phyloP scores from a whole-genome alignment of 2,888 invertebrate species.

The Parasteatoda lunata region DNA sequence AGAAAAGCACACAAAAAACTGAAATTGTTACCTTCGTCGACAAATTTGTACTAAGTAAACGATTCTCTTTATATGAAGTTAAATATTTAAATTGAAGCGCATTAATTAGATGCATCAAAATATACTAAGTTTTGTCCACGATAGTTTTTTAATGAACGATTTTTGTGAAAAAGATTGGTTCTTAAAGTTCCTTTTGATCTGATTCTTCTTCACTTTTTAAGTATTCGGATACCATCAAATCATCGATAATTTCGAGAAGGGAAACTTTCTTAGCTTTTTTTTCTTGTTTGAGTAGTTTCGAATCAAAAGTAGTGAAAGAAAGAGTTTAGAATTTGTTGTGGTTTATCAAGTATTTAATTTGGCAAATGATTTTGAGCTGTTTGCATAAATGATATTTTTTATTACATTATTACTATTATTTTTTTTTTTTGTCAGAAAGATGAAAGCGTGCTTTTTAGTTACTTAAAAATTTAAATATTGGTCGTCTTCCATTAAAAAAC shows the following conservation, averaged over 20 bases:
- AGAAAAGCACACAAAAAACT: conserved; percentile 5
- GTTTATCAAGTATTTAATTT: no score
- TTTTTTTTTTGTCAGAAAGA: no score
- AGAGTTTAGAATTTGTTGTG: background rate
- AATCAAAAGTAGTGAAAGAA: background rate
- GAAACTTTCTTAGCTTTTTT: background rate
- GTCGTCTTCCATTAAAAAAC: no score
- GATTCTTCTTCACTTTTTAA: conserved; percentile 37
- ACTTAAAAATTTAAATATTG: no score
- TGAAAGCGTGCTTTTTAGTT: no score
- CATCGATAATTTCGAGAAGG: background rate
- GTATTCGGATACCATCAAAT: background rate
- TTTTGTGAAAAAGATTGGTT: conserved; percentile 33
- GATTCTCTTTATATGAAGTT: conserved; percentile 65
- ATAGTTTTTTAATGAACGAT: conserved; percentile 64
- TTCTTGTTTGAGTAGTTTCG: no score
- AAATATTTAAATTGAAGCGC: conserved; percentile 65
- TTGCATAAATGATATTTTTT: no score
- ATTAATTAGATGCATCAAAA: conserved; percentile 67
- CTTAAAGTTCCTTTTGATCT: conserved; percentile 63
- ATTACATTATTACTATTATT: no score
- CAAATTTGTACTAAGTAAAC: conserved; percentile 62
- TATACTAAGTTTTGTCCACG: conserved; percentile 30
- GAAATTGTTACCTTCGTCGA: conserved; percentile 13
- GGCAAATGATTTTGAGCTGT: no score